Base-by-base conservation (phyloP, 1,140 invertebrate species). In the Drosophila melanica region DNA sequence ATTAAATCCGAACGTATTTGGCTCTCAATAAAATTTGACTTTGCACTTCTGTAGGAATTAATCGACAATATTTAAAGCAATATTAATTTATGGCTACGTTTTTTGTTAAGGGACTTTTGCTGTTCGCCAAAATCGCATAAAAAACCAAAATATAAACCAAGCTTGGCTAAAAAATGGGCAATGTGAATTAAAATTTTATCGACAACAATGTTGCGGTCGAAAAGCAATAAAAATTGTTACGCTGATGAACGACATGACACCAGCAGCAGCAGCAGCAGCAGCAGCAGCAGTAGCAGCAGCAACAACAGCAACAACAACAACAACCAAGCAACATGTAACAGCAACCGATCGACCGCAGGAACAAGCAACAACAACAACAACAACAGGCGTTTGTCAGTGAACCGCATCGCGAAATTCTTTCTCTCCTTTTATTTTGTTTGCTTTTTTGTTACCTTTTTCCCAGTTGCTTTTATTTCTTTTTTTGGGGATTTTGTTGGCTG, bases 141-240 rank as follows among this genome's bases (percentile, higher is more conserved):
- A 39, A 39, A 39, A 6, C 20, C 20, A 23, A 39, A 50, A 65
- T 59, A 62, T 16, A 75, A 48, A 27, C 33, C 33, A 62, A 57
- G 47, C 18, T n/a, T 47, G 44, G 44, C 12, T 9, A 48, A 20
- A 67, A 72, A 78, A 67, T 75, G 53, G 58, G 44, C 77, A 81
- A 86, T 73, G 79, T 67, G 76, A 82, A 87, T 87, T 87, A 89
- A 87, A 87, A 87, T 89, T 87, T 82, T 87, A 87, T 87, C 84
- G 79, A 76, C 82, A 87, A 87, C 84, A 82, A 89, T 79, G 75
- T 89, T 87, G 82, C 79, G 84, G 82, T 74, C 69, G 64, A 59
- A 41, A 42, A 48, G 66, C 47, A 75, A 75, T 75, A 82, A 87
- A 86, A 87, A 86, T 86, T 86, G 53, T 75, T 75, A 64, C 53